phyloP scores from a whole-genome alignment of 2,888 invertebrate species.

The Callyntrura guangdongensis region DNA sequence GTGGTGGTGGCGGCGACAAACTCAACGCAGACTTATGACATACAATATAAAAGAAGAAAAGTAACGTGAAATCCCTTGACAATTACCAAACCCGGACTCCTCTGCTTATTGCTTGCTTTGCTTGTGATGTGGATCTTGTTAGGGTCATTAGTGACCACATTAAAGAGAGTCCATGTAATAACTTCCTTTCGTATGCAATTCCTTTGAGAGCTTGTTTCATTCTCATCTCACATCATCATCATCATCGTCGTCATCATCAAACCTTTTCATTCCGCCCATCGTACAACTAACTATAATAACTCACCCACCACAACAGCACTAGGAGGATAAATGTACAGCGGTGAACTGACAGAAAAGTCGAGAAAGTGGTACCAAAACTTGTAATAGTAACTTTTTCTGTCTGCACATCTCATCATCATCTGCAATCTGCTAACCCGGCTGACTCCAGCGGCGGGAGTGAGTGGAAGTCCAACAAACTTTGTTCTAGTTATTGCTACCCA shows the following conservation, averaged over 20 bases:
- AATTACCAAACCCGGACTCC: slow-evolving; percentile 79
- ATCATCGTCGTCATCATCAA: slow-evolving; percentile 45
- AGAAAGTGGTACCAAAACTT: neutral
- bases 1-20: neutral
- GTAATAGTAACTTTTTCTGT: slow-evolving; percentile 16
- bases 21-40: neutral
- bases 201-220: slow-evolving; percentile 82
- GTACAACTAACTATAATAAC: slow-evolving; percentile 21
- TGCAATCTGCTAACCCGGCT: neutral
- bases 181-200: slow-evolving; percentile 84
- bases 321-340: neutral
- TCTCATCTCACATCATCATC: slow-evolving; percentile 73
- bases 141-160: slow-evolving; percentile 85
- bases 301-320: neutral
- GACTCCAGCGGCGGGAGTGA: neutral
- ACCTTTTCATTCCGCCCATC: slow-evolving; percentile 48
- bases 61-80: slow-evolving; percentile 81
- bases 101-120: neutral
- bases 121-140: slow-evolving; percentile 83
- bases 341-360: neutral
- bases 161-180: slow-evolving; percentile 82
- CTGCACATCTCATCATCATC: neutral
- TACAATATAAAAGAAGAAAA: slow-evolving; percentile 7
- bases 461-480: slow-evolving; percentile 16
- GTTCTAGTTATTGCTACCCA: slow-evolving; percentile 18